Evolutionary conservation across 1,140 invertebrate genomes (phyloP), one percentile per base, ranked within the genome.

Genomic region (Halesus radiatus): DNA sequence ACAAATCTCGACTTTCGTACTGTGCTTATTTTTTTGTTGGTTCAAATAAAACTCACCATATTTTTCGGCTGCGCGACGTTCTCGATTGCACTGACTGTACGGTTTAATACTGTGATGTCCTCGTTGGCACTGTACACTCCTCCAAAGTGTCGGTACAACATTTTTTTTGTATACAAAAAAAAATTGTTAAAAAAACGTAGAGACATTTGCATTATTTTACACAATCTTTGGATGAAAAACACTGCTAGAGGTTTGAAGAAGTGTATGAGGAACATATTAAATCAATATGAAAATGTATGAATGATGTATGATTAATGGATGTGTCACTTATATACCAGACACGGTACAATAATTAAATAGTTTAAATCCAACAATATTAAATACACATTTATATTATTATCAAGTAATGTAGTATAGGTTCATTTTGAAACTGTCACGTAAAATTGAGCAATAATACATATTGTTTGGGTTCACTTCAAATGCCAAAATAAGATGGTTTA

Each of bases 1-100:
- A 64, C 62, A 64, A 64, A 22, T 64, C 62, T 64, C 62, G 62
- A 64, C 22, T 32, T n/a, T 64, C 62, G 62, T 64, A 64, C 62
- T 64, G 62, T 64, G 62, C 62, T 64, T 64, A 64, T 64, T 64
- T 64, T 64, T 32, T 22, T 64, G 22, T 22, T 64, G 22, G 22
- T 22, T 64, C n/a, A 16, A 64, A 64, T 64, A 26, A 64, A 22
- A 64, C 62, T 64, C 62, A 64, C 62, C 62, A 64, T 18, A 56
- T 29, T 64, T 16, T 29, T 64, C 62, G 16, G 22, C 62, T 26
- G 62, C 22, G 26, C 22, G 22, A 15, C 26, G 62, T 64, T 64
- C 62, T 29, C 62, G 62, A 32, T 64, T 29, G 62, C 62, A 26
- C 62, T 26, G 26, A 64, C 62, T 64, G 62, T 64, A 64, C 62